Evolutionary conservation across 2,797 vertebrate species (phyloP).

Genomic region (Mormyrops attenuatus): DNA sequence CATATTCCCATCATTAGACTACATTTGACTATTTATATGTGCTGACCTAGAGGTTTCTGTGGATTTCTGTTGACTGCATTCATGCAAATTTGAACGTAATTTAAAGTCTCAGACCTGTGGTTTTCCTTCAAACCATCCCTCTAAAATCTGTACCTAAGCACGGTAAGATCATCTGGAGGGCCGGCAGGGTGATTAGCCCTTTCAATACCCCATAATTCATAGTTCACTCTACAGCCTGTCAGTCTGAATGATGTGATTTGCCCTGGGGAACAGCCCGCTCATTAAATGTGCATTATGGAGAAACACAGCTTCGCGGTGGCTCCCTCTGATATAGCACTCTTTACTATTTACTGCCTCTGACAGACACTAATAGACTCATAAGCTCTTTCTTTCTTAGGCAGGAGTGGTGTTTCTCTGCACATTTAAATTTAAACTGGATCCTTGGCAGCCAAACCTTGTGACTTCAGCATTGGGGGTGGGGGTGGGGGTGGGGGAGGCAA

Average conservation of each 20-base stretch:
- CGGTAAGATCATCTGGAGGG: conserved; percentile 44
- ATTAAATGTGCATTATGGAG: conserved; percentile 64
- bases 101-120: neutral
- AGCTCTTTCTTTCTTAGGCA: neutral
- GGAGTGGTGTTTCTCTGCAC: neutral
- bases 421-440: neutral
- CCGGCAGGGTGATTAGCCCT: conserved; percentile 57
- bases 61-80: neutral
- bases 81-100: neutral
- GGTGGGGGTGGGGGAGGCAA: neutral
- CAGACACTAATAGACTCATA: conserved; percentile 27
- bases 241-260: conserved; percentile 61
- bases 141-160: conserved; percentile 53
- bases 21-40: neutral
- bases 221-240: conserved; percentile 61
- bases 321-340: conserved; percentile 31
- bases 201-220: conserved; percentile 70
- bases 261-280: conserved; percentile 48
- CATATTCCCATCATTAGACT: neutral
- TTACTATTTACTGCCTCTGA: conserved; percentile 36
- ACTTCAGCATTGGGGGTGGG: neutral
- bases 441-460: neutral
- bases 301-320: conserved; percentile 3
- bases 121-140: conserved; percentile 35
- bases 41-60: neutral